A percentile compares a stretch with the other conserved stretches of the same genome.
Evolutionary conservation across 2,888 invertebrate species (phyloP).

Genomic region (Ypsolopha scabrella): DNA sequence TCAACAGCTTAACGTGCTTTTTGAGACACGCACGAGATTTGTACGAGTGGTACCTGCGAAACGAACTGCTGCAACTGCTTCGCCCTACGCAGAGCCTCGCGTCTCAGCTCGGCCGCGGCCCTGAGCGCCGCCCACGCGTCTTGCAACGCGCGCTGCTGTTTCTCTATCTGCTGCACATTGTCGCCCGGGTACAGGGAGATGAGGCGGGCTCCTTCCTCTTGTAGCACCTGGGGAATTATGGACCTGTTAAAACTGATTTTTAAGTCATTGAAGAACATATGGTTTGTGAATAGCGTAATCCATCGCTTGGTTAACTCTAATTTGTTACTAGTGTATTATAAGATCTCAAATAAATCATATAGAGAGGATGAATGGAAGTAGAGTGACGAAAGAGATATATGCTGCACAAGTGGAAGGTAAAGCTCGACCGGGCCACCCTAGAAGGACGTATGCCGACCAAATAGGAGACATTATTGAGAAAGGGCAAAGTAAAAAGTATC

Average conservation of each 20-base stretch:
- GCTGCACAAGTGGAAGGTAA: no score
- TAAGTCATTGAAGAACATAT: not conserved
- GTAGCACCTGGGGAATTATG: conserved; percentile 74
- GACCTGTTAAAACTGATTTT: not conserved
- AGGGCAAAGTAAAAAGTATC: no score
- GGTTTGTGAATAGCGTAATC: not conserved
- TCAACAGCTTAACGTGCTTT: no score
- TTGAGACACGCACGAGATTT: no score
- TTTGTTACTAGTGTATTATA: no score
- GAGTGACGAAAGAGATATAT: no score
- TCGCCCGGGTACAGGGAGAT: conserved; percentile 91
- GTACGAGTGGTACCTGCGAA: conserved; percentile 68
- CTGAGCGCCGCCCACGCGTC: conserved; percentile 91
- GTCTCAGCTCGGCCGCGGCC: conserved; percentile 82
- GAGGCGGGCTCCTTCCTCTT: conserved; percentile 92
- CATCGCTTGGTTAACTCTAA: not conserved
- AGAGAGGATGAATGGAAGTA: no score
- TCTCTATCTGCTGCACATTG: conserved; percentile 90
- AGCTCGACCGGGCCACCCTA: no score
- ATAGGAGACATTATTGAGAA: no score
- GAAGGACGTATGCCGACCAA: no score
- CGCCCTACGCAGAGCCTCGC: conserved; percentile 86
- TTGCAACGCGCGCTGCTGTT: conserved; percentile 87
- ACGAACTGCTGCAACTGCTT: conserved; percentile 91
- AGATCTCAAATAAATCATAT: no score